Evolutionary conservation across 2,113 vertebrate species (phyloP).

Genomic region (Oxyura jamaicensis): DNA sequence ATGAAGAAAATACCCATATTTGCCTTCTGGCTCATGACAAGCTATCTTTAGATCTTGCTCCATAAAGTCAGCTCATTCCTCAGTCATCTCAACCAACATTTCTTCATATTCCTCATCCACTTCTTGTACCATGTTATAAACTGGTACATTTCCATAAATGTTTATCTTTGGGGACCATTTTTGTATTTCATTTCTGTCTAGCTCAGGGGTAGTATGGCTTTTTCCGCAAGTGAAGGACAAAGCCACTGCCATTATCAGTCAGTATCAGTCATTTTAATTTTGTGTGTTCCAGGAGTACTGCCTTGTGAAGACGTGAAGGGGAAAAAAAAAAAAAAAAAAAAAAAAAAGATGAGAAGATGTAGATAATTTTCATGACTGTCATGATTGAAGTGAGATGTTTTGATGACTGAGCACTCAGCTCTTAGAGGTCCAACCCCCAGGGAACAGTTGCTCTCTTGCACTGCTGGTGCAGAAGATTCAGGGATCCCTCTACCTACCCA

Average conservation of each 20-base stretch:
- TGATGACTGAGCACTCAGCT: neutral
- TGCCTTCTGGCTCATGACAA: neutral
- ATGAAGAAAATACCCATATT: neutral
- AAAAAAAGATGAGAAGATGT: no score
- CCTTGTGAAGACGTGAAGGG: no score
- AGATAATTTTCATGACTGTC: neutral
- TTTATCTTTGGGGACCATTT: neutral
- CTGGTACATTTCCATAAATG: neutral
- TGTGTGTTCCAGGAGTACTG: neutral
- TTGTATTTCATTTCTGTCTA: neutral
- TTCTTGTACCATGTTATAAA: neutral
- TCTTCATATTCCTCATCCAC: neutral
- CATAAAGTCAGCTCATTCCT: neutral
- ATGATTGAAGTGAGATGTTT: neutral
- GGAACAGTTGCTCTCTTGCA: neutral
- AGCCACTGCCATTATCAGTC: neutral
- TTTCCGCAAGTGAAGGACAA: accelerated
- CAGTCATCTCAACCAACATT: neutral
- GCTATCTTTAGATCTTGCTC: neutral
- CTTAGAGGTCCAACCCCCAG: neutral
- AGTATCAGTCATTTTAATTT: neutral
- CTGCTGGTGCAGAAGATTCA: accelerated
- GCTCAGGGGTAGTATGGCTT: neutral
- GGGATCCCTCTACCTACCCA: neutral
- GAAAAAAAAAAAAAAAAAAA: no score